Evolutionary conservation across 2,888 invertebrate genomes (phyloP), one percentile per base, ranked within the genome.

Genomic region (Cheiracanthium punctorium): DNA sequence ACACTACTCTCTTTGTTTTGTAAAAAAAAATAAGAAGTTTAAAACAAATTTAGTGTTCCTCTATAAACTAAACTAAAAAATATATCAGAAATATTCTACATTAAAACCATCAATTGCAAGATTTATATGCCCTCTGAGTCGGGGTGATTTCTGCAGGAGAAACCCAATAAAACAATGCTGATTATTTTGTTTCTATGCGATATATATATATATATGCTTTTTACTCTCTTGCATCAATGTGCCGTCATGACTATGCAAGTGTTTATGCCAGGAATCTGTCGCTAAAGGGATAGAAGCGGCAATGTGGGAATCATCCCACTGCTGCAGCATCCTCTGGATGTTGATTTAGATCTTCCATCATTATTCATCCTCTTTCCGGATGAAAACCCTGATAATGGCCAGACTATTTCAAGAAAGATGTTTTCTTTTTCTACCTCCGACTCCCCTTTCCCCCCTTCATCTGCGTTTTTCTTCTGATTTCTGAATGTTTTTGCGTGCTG

Each of bases 331-430:
- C 77, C 48, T 33, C 48, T 79, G 84, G 69, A 79, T 73, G 67
- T 79, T 20, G 76, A 79, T 73, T 69, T 67, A 48, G 48, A 20
- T 70, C 58, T 41, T 75, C 70, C 82, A 84, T 84, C 84, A 84
- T 84, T 84, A 84, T 84, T 84, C 84, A 84, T 84, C 52, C 69
- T 58, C 33, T 74, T n/a, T 64, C 17, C 37, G 73, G 84, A 79
- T 84, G 84, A 74, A 84, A 79, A 79, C 79, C 79, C 67, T 24
- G 79, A 79, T 84, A 84, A 84, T 84, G 84, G 84, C 73, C 74
- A 69, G 84, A 74, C 84, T 84, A 84, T 79, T 73, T 30, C 79
- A 52, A 30, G 28, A 24, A 58, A 58, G 37, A 65, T 67, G 72
- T 65, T 67, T 75, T 58, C 69, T 33, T 71, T 24, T 64, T 76